Evolutionary conservation across 1,140 invertebrate genomes (phyloP).

Genomic region (Halesus radiatus): DNA sequence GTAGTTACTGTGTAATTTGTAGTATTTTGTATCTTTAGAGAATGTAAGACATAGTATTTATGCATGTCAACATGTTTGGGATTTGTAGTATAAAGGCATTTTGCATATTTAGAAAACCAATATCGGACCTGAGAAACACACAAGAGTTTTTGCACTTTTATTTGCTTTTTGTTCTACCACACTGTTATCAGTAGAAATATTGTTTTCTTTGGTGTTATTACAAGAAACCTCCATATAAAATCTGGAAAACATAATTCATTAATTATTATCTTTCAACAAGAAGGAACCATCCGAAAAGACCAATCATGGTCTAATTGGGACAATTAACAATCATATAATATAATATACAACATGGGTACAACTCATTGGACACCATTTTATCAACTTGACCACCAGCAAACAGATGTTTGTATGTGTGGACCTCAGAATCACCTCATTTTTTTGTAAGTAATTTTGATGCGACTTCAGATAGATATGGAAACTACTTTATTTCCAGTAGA

Average conservation of each 20-base stretch:
- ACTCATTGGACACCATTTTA: slow-evolving; percentile 11
- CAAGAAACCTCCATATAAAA: slow-evolving; percentile 24
- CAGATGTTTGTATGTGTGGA: slow-evolving; percentile 9
- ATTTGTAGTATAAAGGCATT: not conserved
- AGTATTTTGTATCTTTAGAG: no score
- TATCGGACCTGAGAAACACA: not conserved
- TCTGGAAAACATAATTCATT: slow-evolving; percentile 14
- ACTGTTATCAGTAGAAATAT: not conserved
- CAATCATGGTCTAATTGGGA: not conserved
- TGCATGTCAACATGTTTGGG: no score
- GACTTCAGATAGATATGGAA: not conserved
- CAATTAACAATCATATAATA: slow-evolving; percentile 22
- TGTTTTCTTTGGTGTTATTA: not conserved
- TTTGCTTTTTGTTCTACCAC: slow-evolving; percentile 7
- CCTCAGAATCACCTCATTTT: slow-evolving; percentile 1
- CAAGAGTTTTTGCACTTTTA: not conserved
- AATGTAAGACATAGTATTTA: no score
- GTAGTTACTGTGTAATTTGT: no score
- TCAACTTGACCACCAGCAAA: not conserved
- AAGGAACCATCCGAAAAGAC: slow-evolving; percentile 1
- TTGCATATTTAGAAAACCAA: not conserved
- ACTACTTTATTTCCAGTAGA: not conserved
- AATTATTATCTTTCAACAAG: slow-evolving; percentile 20
- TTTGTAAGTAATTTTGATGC: not conserved
- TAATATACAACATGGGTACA: slow-evolving; percentile 17